These are phyloP conservation scores for Pelodiscus sinensis DNA, from an alignment of 2,113 vertebrate genomes.

Conservation along the genomic window DNA sequence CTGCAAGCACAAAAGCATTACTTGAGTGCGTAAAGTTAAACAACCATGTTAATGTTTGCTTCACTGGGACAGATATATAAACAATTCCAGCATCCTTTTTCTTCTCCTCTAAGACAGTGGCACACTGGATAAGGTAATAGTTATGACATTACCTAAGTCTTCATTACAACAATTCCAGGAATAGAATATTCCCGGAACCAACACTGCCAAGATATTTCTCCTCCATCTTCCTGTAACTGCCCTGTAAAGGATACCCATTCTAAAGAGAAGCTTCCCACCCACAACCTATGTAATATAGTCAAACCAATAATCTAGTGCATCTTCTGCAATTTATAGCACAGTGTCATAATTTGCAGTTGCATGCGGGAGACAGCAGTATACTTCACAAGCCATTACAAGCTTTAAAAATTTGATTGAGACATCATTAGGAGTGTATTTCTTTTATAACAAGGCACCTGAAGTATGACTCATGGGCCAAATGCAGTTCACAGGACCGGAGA, in stretches of 20 bases:
- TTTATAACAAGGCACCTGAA: not conserved
- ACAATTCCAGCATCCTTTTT: not conserved
- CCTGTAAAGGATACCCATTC: not conserved
- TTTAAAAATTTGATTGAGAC: not conserved
- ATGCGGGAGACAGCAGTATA: not conserved
- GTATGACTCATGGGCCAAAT: not conserved
- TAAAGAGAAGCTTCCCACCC: not conserved
- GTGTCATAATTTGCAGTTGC: not conserved
- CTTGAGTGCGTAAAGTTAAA: not conserved
- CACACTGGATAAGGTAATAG: not conserved
- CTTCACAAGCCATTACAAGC: rapidly evolving
- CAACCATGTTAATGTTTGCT: not conserved
- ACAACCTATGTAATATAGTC: not conserved
- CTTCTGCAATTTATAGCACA: not conserved
- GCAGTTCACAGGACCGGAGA: not conserved
- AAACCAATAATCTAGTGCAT: not conserved
- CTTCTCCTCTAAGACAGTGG: not conserved
- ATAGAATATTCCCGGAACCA: not conserved
- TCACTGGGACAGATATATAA: not conserved
- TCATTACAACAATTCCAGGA: not conserved
- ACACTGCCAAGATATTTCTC: not conserved
- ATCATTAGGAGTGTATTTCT: rapidly evolving
- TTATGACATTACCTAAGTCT: not conserved
- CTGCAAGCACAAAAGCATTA: not conserved
- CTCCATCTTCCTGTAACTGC: not conserved